These are phyloP conservation scores for Strix uralensis DNA, from an alignment of 2,113 vertebrate genomes.

Conservation along the genomic window DNA sequence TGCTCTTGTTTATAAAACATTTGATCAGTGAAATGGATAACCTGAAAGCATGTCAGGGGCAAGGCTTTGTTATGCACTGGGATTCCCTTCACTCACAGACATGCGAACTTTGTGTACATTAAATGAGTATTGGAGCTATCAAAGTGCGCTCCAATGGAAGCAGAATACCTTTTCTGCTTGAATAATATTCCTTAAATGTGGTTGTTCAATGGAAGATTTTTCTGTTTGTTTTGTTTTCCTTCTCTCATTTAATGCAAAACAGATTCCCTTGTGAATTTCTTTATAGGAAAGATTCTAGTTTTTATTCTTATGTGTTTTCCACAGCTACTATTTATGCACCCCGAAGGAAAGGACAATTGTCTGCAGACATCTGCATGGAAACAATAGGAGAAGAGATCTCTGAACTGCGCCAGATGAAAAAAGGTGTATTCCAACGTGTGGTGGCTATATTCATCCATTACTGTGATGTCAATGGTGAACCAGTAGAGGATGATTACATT, in stretches of 20 bases:
- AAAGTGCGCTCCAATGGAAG: too few relatives aligned
- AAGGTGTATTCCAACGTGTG: conserved; percentile 91
- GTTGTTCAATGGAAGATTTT: accelerated
- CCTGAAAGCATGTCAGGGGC: not conserved
- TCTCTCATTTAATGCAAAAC: not conserved
- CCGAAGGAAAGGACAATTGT: conserved; percentile 93
- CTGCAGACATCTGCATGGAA: conserved; percentile 98
- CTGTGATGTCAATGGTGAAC: conserved; percentile 93
- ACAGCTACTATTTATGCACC: conserved; percentile 96
- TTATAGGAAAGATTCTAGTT: not conserved
- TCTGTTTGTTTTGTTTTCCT: not conserved
- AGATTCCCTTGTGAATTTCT: not conserved
- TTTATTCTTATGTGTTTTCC: not conserved
- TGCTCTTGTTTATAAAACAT: not conserved
- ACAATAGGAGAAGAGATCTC: conserved; percentile 98
- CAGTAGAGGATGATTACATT: conserved; percentile 96
- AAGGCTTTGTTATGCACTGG: not conserved
- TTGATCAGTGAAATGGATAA: not conserved
- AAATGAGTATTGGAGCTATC: not conserved
- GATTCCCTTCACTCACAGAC: not conserved
- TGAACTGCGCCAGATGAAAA: conserved; percentile 88
- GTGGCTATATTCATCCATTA: conserved; percentile 97
- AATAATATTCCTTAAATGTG: not conserved
- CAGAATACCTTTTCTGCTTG: not conserved
- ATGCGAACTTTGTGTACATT: not conserved